These are phyloP conservation scores for Xylocopa sonorina DNA, from an alignment of 1,140 invertebrate genomes.

Conservation along the genomic window DNA sequence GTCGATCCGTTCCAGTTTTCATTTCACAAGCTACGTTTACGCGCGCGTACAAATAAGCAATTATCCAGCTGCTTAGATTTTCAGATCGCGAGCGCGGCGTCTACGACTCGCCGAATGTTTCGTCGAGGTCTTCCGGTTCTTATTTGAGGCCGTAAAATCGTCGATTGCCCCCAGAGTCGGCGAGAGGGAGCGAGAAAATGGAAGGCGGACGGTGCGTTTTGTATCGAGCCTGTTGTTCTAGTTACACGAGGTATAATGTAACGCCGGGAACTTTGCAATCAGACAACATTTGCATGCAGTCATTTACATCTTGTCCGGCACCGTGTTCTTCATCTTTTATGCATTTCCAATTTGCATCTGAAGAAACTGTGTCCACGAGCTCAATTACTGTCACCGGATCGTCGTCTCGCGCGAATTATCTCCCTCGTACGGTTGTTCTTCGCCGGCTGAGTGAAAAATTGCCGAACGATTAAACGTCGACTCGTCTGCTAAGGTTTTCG, in stretches of 20 bases:
- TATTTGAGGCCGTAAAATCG: slow-evolving; percentile 1
- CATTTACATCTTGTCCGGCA: slow-evolving; percentile 46
- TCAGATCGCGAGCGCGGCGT: background rate
- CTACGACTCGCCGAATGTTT: background rate
- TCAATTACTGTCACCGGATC: slow-evolving; percentile 41
- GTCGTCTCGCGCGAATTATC: slow-evolving; percentile 18
- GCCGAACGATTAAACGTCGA: background rate
- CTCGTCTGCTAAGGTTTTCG: background rate
- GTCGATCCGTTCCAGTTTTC: background rate
- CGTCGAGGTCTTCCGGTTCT: background rate
- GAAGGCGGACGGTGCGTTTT: background rate
- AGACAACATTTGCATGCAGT: slow-evolving; percentile 47
- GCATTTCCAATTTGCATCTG: slow-evolving; percentile 49
- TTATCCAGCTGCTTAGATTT: background rate
- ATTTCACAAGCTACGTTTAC: background rate
- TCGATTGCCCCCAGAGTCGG: too few species aligned
- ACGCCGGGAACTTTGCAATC: slow-evolving; percentile 33
- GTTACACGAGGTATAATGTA: slow-evolving; percentile 27
- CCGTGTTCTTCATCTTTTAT: slow-evolving; percentile 52
- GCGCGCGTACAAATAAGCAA: too few species aligned
- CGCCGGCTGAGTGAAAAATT: slow-evolving; percentile 9
- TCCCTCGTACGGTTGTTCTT: background rate
- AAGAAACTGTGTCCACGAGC: slow-evolving; percentile 49
- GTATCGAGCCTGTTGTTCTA: slow-evolving; percentile 13
- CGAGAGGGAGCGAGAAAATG: too few species aligned